Percentiles rank a stretch among this genome's conserved stretches.
These are phyloP conservation scores for Holacanthus passer DNA, from an alignment of 2,113 vertebrate genomes.

Conservation along the genomic window DNA sequence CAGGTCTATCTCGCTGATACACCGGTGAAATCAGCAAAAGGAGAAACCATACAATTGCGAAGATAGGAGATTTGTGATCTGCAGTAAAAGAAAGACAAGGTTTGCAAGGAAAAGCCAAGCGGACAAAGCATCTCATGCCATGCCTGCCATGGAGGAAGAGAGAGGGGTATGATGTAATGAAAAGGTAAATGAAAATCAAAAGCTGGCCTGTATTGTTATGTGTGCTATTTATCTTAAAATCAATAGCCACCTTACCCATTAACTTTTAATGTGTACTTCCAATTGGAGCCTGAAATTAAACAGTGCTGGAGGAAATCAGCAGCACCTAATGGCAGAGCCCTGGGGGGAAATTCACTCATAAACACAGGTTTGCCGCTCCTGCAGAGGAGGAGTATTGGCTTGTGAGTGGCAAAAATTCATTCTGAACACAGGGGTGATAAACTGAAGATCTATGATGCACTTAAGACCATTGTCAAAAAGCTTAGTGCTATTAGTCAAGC, in stretches of 20 bases:
- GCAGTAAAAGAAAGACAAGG: conserved; percentile 12
- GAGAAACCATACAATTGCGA: conserved; percentile 40
- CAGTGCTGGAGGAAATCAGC: conserved; percentile 81
- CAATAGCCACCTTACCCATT: conserved; percentile 84
- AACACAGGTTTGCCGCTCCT: conserved; percentile 68
- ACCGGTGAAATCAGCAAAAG: conserved; percentile 51
- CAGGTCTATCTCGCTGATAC: conserved; percentile 50
- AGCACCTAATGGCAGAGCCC: conserved; percentile 78
- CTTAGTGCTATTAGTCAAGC: conserved; percentile 72
- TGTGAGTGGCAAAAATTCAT: conserved; percentile 66
- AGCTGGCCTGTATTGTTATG: conserved; percentile 79
- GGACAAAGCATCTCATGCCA: background rate
- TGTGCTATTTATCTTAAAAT: conserved; percentile 85
- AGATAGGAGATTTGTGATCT: conserved; percentile 28
- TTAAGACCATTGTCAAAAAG: conserved; percentile 75
- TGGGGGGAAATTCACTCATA: conserved; percentile 74
- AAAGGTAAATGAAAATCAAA: conserved; percentile 84
- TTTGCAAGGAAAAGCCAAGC: conserved; percentile 1
- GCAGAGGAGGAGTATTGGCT: conserved; percentile 59
- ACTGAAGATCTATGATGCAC: conserved; percentile 70
- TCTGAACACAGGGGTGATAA: conserved; percentile 72
- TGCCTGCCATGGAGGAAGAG: conserved; percentile 40
- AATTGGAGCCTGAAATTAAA: conserved; percentile 85
- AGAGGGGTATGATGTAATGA: conserved; percentile 70
- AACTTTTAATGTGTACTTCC: conserved; percentile 84